Percentiles rank a stretch among this genome's conserved stretches.
These are phyloP conservation scores for Zootermopsis nevadensis DNA, from an alignment of 2,888 invertebrate genomes.

Conservation along the genomic window DNA sequence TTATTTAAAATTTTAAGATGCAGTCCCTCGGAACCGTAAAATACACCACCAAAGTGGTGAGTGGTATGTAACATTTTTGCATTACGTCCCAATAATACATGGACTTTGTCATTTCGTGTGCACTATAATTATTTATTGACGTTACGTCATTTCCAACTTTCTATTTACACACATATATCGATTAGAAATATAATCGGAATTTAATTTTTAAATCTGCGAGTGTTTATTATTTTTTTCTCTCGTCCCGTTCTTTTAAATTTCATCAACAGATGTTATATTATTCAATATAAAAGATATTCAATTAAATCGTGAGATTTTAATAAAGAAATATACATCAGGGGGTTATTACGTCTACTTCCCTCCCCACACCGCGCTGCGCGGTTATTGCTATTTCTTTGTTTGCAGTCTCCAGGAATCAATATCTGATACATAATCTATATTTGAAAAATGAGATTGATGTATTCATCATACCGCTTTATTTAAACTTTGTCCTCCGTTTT, in stretches of 20 bases:
- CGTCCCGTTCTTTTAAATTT: conserved; percentile 5
- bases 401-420: conserved; percentile 19
- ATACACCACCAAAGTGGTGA: too few species aligned
- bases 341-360: conserved; percentile 31
- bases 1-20: too few species aligned
- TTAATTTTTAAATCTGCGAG: conserved; percentile 13
- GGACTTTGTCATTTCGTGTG: neutral
- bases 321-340: conserved; percentile 34
- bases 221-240: conserved; percentile 13
- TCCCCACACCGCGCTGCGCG: neutral
- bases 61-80: too few species aligned
- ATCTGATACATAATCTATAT: neutral
- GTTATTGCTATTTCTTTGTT: conserved; percentile 20
- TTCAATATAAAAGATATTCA: conserved; percentile 38
- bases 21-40: too few species aligned
- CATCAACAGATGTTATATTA: conserved; percentile 37
- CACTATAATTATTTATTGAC: conserved; percentile 1
- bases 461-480: neutral
- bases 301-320: conserved; percentile 38
- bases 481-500: too few species aligned
- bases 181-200: neutral
- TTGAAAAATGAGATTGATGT: conserved; percentile 1
- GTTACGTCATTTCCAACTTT: conserved; percentile 9
- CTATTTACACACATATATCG: neutral
- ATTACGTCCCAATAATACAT: too few species aligned